A percentile compares a stretch with the other conserved stretches of the same genome.
These are phyloP conservation scores for Callyntrura sp. DNA, from an alignment of 2,888 invertebrate species.

Conservation along the genomic window DNA sequence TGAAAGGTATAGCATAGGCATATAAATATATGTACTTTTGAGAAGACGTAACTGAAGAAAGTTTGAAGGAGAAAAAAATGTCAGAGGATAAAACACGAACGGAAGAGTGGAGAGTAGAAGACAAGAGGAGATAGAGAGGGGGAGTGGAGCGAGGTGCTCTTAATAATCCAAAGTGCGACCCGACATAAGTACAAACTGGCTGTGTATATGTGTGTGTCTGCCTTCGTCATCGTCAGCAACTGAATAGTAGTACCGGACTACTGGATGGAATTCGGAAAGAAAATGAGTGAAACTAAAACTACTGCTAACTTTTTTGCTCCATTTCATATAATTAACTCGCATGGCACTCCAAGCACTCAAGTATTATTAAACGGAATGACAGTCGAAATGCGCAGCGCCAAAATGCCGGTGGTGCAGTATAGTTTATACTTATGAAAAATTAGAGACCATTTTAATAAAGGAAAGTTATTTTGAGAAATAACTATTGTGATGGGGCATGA, in stretches of 20 bases:
- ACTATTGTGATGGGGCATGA: no score
- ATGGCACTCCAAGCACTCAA: slow-evolving; percentile 46
- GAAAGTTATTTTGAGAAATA: background rate
- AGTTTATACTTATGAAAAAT: no score
- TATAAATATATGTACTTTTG: background rate
- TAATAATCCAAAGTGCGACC: slow-evolving; percentile 51
- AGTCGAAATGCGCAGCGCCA: background rate
- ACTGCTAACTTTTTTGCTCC: slow-evolving; percentile 30
- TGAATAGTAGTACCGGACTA: background rate
- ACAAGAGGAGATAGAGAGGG: background rate
- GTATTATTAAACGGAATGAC: slow-evolving; percentile 39
- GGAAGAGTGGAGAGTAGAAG: background rate
- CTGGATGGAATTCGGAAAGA: background rate
- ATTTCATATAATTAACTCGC: slow-evolving; percentile 58
- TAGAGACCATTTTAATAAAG: background rate
- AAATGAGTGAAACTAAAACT: slow-evolving; percentile 20
- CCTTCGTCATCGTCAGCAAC: background rate
- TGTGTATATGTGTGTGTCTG: background rate
- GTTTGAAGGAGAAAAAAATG: slow-evolving; percentile 28
- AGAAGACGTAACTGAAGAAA: slow-evolving; percentile 5
- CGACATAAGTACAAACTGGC: slow-evolving; percentile 9
- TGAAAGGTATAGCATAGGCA: no score
- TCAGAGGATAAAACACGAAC: no score
- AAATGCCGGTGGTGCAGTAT: background rate
- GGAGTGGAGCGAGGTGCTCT: background rate